phyloP scores from a whole-genome alignment of 2,113 vertebrate species.

The Oreochromis aureus region DNA sequence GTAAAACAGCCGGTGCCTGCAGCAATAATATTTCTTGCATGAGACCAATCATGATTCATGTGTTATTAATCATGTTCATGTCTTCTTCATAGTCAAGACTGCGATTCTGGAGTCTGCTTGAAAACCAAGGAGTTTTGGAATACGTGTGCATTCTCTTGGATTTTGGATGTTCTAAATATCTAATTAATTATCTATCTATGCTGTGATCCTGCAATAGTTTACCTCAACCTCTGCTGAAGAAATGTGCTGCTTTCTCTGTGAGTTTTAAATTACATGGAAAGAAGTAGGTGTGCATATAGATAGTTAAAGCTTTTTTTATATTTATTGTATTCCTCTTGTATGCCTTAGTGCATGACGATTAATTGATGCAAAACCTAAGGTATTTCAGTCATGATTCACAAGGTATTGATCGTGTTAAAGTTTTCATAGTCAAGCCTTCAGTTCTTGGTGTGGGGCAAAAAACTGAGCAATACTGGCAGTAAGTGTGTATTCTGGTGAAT shows the following conservation, averaged over 20 bases:
- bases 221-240: not conserved
- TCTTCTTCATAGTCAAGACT: not conserved
- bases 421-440: not conserved
- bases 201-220: not conserved
- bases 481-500: not conserved
- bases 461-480: not conserved
- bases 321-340: not conserved
- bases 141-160: not conserved
- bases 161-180: not conserved
- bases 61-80: not conserved
- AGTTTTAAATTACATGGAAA: not conserved
- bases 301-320: not conserved
- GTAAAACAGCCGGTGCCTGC: not conserved
- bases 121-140: not conserved
- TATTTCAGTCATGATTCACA: not conserved
- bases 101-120: not conserved
- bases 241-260: not conserved
- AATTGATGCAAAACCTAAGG: not conserved
- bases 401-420: not conserved
- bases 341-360: not conserved
- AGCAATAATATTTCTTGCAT: not conserved
- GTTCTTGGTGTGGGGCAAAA: not conserved
- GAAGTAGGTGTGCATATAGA: not conserved
- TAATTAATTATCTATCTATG: not conserved
- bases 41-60: not conserved